Conservation (phyloP, 92 coral and sea anemone genomes). For the Scolanthus callimorphus region DNA sequence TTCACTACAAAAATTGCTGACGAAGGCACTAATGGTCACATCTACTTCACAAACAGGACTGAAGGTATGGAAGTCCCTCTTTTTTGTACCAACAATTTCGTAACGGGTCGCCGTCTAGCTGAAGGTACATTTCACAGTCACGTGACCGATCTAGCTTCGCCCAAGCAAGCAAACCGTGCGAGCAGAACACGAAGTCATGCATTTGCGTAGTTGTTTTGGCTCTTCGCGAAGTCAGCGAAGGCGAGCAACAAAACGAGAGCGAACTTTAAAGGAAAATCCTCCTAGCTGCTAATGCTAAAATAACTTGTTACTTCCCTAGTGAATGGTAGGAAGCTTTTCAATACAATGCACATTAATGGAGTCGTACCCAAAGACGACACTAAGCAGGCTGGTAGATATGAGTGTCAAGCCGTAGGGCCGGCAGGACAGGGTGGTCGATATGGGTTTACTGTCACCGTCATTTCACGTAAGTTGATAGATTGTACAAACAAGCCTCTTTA, state of each 20-base stretch:
- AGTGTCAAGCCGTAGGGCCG: constrained; percentile 26
- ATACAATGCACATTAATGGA: constrained; percentile 15
- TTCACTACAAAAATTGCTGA: neutral
- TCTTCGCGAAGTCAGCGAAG: no score
- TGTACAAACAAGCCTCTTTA: neutral
- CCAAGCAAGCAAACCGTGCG: no score
- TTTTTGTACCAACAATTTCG: no score
- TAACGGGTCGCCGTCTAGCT: no score
- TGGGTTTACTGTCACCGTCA: constrained; percentile 38
- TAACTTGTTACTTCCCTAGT: neutral
- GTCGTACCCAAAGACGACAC: constrained; percentile 10
- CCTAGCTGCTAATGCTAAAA: no score
- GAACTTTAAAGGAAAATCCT: no score
- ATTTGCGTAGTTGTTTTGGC: no score
- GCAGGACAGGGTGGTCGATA: neutral
- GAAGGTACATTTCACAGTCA: no score
- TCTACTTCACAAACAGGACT: constrained; percentile 3
- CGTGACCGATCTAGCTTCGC: no score
- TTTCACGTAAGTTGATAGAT: constrained; percentile 3
- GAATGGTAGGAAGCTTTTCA: constrained; percentile 10
- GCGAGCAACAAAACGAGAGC: no score
- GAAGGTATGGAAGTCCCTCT: no score
- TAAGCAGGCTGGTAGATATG: constrained; percentile 16
- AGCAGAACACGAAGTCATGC: no score
- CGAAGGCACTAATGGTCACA: constrained; percentile 13